Evolutionary conservation across 2,797 vertebrate genomes (phyloP), one percentile per base, ranked within the genome.

Genomic region (Decapterus maruadsi): DNA sequence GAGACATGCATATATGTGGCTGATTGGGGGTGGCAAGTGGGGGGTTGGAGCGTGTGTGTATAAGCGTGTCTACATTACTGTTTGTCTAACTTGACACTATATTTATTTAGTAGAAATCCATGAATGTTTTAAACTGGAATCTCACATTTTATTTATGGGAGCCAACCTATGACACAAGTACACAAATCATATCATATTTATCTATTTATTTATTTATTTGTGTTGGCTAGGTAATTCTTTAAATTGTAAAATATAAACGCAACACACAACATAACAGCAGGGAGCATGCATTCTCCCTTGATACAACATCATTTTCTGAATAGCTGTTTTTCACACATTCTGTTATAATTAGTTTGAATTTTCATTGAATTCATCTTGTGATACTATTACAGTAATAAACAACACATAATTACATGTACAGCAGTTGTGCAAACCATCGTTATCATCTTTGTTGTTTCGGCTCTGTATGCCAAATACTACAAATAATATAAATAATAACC

Each of bases 1-100:
- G 76, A 91, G 82, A 93, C 81, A 89, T 93, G 83, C 75, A 92
- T 93, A 88, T 90, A 93, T 92, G 89, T 90, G 82, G 67, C 86
- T 92, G 88, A 91, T 85, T 92, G 86, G 84, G 70, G 68, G 59
- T 36, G 55, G 58, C 14, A 29, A 51, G 65, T n/a, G 57, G 51
- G 61, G 80, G 61, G 72, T 19, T 63, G 29, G 19, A 36, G 54
- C 46, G 57, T 55, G n/a, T 57, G 76, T 34, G 20, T 40, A 8
- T 14, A 42, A 31, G 43, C 48, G 43, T 55, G 14, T 20, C 11
- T 22, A 36, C 26, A 10, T 66, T 36, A 51, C 14, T 22, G 42
- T 53, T 29, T 57, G 11, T 62, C 5, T 43, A 38, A 19, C 8
- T 31, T 36, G 29, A 45, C 10, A 40, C 34, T 57, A 14, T 7